Evolutionary conservation across 1,140 invertebrate species (phyloP).

Genomic region (Ganaspis sp.): DNA sequence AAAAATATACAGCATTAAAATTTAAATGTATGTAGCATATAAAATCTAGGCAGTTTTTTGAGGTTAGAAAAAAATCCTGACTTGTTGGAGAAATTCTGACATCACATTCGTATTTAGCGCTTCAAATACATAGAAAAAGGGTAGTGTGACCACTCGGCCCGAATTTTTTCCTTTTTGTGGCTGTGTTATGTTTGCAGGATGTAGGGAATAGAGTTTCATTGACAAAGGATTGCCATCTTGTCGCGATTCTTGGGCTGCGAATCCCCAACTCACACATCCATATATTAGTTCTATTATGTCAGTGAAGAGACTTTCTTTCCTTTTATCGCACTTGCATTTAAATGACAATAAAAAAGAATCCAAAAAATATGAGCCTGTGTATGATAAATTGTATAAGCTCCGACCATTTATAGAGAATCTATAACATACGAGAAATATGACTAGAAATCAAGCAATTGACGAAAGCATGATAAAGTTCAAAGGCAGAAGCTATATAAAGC

Average conservation of each 20-base stretch:
- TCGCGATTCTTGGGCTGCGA: conserved; percentile 64
- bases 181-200: too few species aligned
- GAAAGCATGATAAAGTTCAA: too few species aligned
- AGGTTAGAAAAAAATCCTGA: too few species aligned
- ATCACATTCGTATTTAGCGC: too few species aligned
- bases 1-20: too few species aligned
- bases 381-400: conserved; percentile 70
- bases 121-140: too few species aligned
- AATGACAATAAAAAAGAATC: conserved; percentile 63
- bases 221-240: conserved; percentile 56
- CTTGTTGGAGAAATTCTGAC: too few species aligned
- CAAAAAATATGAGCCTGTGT: conserved; percentile 54
- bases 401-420: conserved; percentile 58
- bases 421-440: conserved; percentile 37
- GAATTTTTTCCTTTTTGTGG: too few species aligned
- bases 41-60: too few species aligned
- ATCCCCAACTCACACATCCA: conserved; percentile 61
- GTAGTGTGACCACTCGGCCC: too few species aligned
- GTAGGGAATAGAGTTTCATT: too few species aligned
- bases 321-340: conserved; percentile 63
- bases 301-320: conserved; percentile 67
- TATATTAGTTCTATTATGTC: conserved; percentile 67
- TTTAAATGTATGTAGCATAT: too few species aligned
- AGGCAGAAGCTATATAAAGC: conserved; percentile 68
- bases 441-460: conserved; percentile 50